Conservation (phyloP, 2,888 invertebrate species). For the Scaeva pyrastri region DNA sequence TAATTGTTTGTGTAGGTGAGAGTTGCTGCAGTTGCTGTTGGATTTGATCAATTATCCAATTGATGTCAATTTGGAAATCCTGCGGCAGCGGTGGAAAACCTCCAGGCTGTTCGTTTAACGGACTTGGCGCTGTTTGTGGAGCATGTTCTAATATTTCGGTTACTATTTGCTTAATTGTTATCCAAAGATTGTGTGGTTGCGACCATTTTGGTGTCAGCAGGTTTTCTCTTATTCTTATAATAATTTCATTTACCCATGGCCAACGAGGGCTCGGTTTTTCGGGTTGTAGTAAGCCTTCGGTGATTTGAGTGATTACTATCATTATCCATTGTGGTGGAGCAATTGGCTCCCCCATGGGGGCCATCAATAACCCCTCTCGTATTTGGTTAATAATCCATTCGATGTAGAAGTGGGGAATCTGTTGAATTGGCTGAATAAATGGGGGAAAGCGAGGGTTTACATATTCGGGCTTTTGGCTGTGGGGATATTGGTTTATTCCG, state of each 20-base stretch:
- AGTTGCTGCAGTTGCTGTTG: not conserved
- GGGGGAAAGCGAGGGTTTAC: not conserved
- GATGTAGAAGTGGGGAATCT: not conserved
- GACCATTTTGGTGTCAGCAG: not conserved
- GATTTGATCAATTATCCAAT: not conserved
- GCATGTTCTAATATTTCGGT: not conserved
- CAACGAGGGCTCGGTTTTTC: not conserved
- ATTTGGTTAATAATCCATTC: not conserved
- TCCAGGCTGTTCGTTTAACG: too few relatives aligned
- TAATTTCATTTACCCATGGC: constrained; percentile 1
- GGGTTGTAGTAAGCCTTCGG: not conserved
- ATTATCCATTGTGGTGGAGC: not conserved
- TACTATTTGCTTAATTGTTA: not conserved
- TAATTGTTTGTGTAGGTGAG: not conserved
- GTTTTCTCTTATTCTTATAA: not conserved
- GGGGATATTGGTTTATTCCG: not conserved
- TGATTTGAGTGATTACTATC: not conserved
- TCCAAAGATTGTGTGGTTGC: too few relatives aligned
- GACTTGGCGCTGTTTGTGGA: not conserved
- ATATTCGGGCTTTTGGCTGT: too few relatives aligned
- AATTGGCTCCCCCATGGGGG: not conserved
- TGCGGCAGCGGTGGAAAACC: too few relatives aligned
- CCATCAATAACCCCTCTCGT: not conserved
- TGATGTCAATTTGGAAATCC: not conserved
- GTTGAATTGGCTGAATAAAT: not conserved